phyloP scores from a whole-genome alignment of 1,140 invertebrate species.

The Manduca sexta region DNA sequence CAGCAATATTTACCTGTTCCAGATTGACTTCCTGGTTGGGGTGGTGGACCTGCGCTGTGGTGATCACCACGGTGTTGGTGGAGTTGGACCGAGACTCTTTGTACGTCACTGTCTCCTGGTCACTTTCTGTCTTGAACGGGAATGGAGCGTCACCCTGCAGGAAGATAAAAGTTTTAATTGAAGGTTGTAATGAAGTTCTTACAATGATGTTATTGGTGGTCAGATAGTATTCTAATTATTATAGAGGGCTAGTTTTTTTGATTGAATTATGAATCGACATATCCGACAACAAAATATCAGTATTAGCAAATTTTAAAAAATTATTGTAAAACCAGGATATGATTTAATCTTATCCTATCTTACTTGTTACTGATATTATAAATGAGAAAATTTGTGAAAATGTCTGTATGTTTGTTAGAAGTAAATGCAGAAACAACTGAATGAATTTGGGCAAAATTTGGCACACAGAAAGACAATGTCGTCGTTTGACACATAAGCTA shows the following conservation, averaged over 20 bases:
- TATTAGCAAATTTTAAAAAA: too few relatives aligned
- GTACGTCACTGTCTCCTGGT: slow-evolving; percentile 49
- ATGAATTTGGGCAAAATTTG: too few relatives aligned
- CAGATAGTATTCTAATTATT: too few relatives aligned
- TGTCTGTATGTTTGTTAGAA: too few relatives aligned
- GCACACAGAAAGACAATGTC: too few relatives aligned
- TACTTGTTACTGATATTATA: too few relatives aligned
- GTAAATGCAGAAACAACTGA: too few relatives aligned
- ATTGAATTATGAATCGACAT: neutral
- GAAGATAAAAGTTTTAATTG: neutral
- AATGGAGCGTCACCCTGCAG: slow-evolving; percentile 55
- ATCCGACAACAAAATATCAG: neutral
- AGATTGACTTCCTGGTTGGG: slow-evolving; percentile 89
- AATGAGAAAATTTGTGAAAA: too few relatives aligned
- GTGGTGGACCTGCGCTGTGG: slow-evolving; percentile 79
- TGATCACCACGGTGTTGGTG: slow-evolving; percentile 61
- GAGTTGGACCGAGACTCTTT: slow-evolving; percentile 65
- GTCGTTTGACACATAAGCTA: too few relatives aligned
- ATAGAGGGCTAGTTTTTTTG: neutral
- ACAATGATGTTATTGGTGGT: too few relatives aligned
- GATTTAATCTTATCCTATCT: too few relatives aligned
- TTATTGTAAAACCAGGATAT: too few relatives aligned
- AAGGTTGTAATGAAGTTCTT: neutral
- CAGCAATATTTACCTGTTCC: slow-evolving; percentile 74
- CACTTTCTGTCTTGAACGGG: slow-evolving; percentile 62